Evolutionary conservation across 1,140 invertebrate species (phyloP).

Genomic region (Monomorium pharaonis): DNA sequence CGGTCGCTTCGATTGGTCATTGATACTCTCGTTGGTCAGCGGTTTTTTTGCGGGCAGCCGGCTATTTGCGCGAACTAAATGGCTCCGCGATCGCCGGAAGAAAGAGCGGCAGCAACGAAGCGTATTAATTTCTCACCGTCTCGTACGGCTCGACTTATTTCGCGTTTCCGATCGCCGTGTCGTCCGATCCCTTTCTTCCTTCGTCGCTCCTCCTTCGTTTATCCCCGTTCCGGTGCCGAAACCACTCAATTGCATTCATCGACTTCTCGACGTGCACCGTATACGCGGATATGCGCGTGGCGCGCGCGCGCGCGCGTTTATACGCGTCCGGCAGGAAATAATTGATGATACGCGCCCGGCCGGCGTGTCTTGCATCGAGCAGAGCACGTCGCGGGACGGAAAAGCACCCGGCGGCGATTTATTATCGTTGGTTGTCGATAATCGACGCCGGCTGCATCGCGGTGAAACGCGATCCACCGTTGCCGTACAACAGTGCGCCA

Average conservation of each 20-base stretch:
- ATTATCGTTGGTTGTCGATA: slow-evolving; percentile 70
- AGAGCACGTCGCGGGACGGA: slow-evolving; percentile 49
- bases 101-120: slow-evolving; percentile 51
- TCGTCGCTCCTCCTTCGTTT: background rate
- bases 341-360: slow-evolving; percentile 59
- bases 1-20: slow-evolving; percentile 55
- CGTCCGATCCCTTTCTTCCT: background rate
- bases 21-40: slow-evolving; percentile 63
- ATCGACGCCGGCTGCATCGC: slow-evolving; percentile 64
- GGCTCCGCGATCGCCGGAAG: slow-evolving; percentile 40
- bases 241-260: slow-evolving; percentile 17
- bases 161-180: slow-evolving; percentile 24
- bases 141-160: slow-evolving; percentile 33
- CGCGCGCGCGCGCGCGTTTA: slow-evolving; percentile 25
- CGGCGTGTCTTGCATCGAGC: slow-evolving; percentile 60
- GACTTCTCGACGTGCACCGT: slow-evolving; percentile 10
- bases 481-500: background rate
- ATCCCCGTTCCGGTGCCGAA: background rate
- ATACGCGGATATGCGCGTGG: slow-evolving; percentile 2
- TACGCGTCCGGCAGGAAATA: slow-evolving; percentile 56
- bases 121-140: slow-evolving; percentile 62
- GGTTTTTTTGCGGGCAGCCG: slow-evolving; percentile 6
- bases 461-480: slow-evolving; percentile 57
- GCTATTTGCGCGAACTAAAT: slow-evolving; percentile 59
- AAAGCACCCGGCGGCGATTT: slow-evolving; percentile 57